Evolutionary conservation across 2,888 invertebrate genomes (phyloP).

Genomic region (Tetragonisca angustula): DNA sequence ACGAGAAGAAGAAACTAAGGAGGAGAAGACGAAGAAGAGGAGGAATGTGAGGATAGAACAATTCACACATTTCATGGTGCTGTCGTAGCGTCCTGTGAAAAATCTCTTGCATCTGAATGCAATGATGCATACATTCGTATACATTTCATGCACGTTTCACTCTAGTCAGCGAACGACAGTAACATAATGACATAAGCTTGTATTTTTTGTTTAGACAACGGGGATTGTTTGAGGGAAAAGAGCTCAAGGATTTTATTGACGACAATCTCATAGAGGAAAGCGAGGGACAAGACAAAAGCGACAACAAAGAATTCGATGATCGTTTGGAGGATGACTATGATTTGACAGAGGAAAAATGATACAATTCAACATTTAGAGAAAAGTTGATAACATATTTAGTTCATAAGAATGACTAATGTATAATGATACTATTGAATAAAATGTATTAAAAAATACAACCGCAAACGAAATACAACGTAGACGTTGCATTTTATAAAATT

Average conservation of each 20-base stretch:
- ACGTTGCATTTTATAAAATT: too few relatives aligned
- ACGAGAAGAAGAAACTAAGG: conserved; percentile 91
- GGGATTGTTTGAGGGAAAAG: conserved; percentile 45
- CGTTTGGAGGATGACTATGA: conserved; percentile 99
- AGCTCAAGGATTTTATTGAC: conserved; percentile 89
- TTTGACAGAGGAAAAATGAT: conserved; percentile 93
- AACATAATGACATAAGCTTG: too few relatives aligned
- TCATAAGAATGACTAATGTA: too few relatives aligned
- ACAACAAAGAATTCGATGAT: conserved; percentile 95
- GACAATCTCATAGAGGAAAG: conserved; percentile 96
- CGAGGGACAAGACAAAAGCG: conserved; percentile 93
- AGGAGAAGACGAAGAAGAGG: conserved; percentile 97
- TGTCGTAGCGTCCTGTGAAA: not conserved
- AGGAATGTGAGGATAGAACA: conserved; percentile 72
- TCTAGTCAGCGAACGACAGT: not conserved
- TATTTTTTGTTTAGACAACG: conserved; percentile 35
- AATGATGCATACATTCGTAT: not conserved
- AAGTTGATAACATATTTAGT: conserved; percentile 87
- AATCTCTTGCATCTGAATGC: not conserved
- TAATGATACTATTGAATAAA: too few relatives aligned
- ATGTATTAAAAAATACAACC: too few relatives aligned
- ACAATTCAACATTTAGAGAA: conserved; percentile 90
- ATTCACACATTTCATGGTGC: not conserved
- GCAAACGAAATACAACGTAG: too few relatives aligned
- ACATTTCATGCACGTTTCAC: not conserved